Evolutionary conservation across 2,113 vertebrate species (phyloP), one percentile per base, ranked within the genome.

Genomic region (Typhlomys cinereus): DNA sequence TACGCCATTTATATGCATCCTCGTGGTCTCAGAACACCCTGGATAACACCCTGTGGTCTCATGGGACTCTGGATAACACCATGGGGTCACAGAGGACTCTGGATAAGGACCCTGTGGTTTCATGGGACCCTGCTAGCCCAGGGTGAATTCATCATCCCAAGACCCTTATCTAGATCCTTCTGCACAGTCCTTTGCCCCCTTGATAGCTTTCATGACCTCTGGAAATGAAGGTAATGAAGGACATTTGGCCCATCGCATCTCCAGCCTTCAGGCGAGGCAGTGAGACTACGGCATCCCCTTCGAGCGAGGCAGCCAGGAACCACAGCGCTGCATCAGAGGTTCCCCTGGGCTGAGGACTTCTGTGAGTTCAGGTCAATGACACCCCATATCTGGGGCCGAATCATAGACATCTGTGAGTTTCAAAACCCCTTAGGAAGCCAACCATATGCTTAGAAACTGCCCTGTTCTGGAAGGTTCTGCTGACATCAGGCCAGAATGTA

Each of bases 381-480:
- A 71, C 61, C n/a, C 78, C 36, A 36, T 87, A n/a, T 71, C 41
- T 76, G 1, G 48, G 14, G 1, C 2, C 64, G 17, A 27, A 4
- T 89, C 61, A 31, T 4, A 69, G 20, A 15, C 13, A 78, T 69
- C n/a, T 52, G 4, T 13, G 71, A 67, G 52, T 78, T 88, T 62
- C 74, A 61, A 84, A 88, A 46, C 52, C 82, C 13, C 39, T 15
- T 13, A 46, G 85, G n/a, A n/a, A n/a, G n/a, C n/a, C 8, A 92
- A 67, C 27, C 34, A 61, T 4, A 78, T 57, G 50, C 23, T 83
- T 75, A 64, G 29, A 34, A 31, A 12, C n/a, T 23, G 76, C 21
- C 41, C 75, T 89, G 59, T 71, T 85, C 75, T 85, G 62, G 54
- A 89, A 95, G 61, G 18, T 15, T 20, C 64, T 76, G 18, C n/a